Evolutionary conservation across 1,140 invertebrate genomes (phyloP), one percentile per base, ranked within the genome.

Genomic region (Theocolax elegans): DNA sequence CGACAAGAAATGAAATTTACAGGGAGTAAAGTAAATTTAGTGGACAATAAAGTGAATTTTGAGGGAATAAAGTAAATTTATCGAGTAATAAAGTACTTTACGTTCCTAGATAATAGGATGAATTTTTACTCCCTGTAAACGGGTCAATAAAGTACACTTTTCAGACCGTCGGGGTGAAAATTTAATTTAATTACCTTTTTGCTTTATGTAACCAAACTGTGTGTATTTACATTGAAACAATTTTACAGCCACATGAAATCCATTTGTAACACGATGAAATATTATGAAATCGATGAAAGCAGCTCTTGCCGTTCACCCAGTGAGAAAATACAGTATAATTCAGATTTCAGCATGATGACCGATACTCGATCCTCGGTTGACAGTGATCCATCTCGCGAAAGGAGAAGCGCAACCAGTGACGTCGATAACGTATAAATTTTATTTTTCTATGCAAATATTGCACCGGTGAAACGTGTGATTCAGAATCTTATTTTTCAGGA

Each of bases 271-370:
- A 21, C 49, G 15, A 59, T 17, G 3, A 71, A 42, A 17, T 59
- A 65, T 19, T 65, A 21, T 17, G 68, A 65, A 25, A 25, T 71
- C 3, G 21, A 65, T n/a, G 60, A 65, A 17, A 56, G 68, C 35
- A 59, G 42, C 21, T 48, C 44, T 7, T 49, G 12, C 8, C 8
- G 42, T 31, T 71, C 68, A 12, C 40, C 51, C 4, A 42, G 27
- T 1, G 29, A 58, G 13, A 58, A 29, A 13, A 17, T 58, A n/a
- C 7, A 44, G 44, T 62, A 10, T 21, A 31, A 29, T n/a, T 17
- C 15, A 4, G 15, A 64, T 9, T 48, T 31, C 1, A 64, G 49
- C 25, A 21, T 38, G 3, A 8, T 54, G 0, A 56, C 49, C 21
- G 60, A 58, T 19, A n/a, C 67, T 19, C n/a, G 21, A 42, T 58